phyloP scores from a whole-genome alignment of 2,888 invertebrate species.

The Euproctis similis region DNA sequence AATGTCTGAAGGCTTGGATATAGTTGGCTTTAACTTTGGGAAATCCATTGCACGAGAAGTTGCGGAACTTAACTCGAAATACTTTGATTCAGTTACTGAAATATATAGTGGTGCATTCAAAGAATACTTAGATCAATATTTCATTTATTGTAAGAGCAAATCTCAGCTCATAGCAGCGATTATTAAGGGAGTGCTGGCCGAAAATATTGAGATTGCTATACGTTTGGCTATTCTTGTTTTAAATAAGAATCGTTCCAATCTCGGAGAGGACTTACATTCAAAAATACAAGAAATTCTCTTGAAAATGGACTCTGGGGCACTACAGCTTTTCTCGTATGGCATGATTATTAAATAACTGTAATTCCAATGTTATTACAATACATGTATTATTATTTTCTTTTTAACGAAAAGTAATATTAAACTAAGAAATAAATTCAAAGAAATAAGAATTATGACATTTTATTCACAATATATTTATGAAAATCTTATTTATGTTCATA shows the following conservation, averaged over 20 bases:
- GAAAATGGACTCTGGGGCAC: constrained; percentile 2
- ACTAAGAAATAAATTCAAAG: too few relatives aligned
- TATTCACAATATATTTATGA: too few relatives aligned
- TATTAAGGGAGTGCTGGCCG: constrained; percentile 10
- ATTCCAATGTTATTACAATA: not conserved
- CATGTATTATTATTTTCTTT: too few relatives aligned
- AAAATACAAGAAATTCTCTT: constrained; percentile 1
- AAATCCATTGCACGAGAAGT: constrained; percentile 35
- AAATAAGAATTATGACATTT: too few relatives aligned
- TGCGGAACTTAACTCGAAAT: constrained; percentile 25
- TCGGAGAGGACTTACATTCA: not conserved
- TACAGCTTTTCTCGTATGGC: constrained; percentile 3
- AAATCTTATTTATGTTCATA: too few relatives aligned
- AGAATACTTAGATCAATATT: constrained; percentile 17
- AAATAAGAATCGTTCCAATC: not conserved
- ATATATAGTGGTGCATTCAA: constrained; percentile 27
- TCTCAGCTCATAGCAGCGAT: constrained; percentile 5
- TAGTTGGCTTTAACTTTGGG: constrained; percentile 39
- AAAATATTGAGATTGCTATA: constrained; percentile 7
- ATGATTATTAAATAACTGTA: not conserved
- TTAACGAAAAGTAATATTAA: too few relatives aligned
- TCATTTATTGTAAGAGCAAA: constrained; percentile 4
- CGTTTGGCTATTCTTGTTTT: constrained; percentile 14
- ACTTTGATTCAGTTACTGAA: constrained; percentile 36
- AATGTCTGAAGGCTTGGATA: constrained; percentile 25